Conservation (phyloP, 2,888 invertebrate genomes). For the Automeris io region DNA sequence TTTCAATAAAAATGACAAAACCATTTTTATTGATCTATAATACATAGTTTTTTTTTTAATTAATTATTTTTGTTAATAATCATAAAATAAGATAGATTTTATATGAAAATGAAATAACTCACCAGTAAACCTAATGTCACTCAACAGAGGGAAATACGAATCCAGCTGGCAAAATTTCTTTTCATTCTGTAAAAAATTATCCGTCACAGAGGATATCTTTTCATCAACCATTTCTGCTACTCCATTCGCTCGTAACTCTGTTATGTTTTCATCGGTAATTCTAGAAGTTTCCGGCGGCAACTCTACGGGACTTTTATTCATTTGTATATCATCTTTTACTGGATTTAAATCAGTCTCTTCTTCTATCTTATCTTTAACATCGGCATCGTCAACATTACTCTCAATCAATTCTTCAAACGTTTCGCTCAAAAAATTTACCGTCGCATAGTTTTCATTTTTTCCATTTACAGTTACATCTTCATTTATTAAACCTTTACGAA, state of each 20-base stretch:
- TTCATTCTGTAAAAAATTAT: constrained; percentile 66
- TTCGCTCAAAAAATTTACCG: constrained; percentile 57
- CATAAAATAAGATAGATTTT: background rate
- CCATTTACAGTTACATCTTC: constrained; percentile 17
- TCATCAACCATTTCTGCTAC: constrained; percentile 26
- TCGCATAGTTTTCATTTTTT: constrained; percentile 52
- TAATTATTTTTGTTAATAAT: background rate
- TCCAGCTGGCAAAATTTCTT: constrained; percentile 65
- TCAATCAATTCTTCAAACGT: constrained; percentile 64
- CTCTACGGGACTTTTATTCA: constrained; percentile 15
- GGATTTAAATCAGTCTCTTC: constrained; percentile 20
- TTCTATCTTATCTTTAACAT: constrained; percentile 37
- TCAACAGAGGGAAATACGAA: constrained; percentile 52
- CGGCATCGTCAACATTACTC: constrained; percentile 65
- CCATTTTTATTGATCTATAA: no score
- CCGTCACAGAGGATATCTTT: constrained; percentile 43
- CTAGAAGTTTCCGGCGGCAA: constrained; percentile 20
- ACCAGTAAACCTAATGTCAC: constrained; percentile 70
- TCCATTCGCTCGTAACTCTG: constrained; percentile 24
- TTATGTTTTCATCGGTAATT: constrained; percentile 18
- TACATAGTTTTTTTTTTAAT: background rate
- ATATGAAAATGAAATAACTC: constrained; percentile 18
- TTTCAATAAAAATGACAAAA: no score
- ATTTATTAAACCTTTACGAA: background rate
- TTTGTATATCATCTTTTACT: constrained; percentile 13